A percentile compares a stretch with the other conserved stretches of the same genome.
Conservation (phyloP, 1,140 invertebrate genomes). For the Penaeus japonicus region DNA sequence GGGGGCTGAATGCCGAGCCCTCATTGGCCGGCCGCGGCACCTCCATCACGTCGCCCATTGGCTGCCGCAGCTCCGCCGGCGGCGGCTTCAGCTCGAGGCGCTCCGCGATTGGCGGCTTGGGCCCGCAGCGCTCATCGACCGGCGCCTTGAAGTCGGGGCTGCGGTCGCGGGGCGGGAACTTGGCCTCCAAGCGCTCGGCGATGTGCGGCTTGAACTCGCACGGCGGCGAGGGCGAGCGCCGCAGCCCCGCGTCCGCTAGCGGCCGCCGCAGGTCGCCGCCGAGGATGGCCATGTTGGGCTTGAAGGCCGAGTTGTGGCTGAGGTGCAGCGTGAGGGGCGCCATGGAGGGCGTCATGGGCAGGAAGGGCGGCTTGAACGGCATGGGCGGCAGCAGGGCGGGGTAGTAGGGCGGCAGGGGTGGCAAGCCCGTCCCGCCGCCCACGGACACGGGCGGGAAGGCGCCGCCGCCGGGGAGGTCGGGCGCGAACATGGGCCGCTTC, state of each 20-base stretch:
- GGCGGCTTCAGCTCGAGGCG: slow-evolving; percentile 19
- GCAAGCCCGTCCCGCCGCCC: slow-evolving; percentile 57
- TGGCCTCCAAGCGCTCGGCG: slow-evolving; percentile 28
- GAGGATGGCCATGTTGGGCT: slow-evolving; percentile 59
- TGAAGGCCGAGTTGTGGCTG: slow-evolving; percentile 59
- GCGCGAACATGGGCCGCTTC: slow-evolving; percentile 61
- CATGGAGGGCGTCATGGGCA: slow-evolving; percentile 57
- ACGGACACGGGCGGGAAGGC: slow-evolving; percentile 52
- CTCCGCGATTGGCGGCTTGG: slow-evolving; percentile 37
- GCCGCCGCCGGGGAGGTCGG: slow-evolving; percentile 53
- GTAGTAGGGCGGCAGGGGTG: slow-evolving; percentile 59
- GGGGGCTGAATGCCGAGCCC: slow-evolving; percentile 57
- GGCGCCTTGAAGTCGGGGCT: slow-evolving; percentile 38
- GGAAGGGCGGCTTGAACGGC: slow-evolving; percentile 56
- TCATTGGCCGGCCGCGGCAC: slow-evolving; percentile 40
- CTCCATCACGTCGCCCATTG: slow-evolving; percentile 28
- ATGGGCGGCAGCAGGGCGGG: slow-evolving; percentile 60
- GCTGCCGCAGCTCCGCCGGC: slow-evolving; percentile 33
- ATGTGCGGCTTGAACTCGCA: slow-evolving; percentile 45
- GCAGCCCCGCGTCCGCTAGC: slow-evolving; percentile 60
- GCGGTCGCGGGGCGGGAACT: not conserved
- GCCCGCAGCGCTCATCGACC: not conserved
- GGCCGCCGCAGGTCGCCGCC: slow-evolving; percentile 50
- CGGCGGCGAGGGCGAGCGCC: slow-evolving; percentile 61
- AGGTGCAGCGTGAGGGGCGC: slow-evolving; percentile 57